These are phyloP conservation scores for cattle (Bos taurus) DNA, from an alignment of 2,113 vertebrate genomes.

Conservation along the genomic window ARS-UCD2.0 NC_037346.1:13209001-13209500, in stretches of 20 bases:
- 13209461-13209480: neutral
- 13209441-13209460: neutral
- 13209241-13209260: neutral
- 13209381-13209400: neutral
- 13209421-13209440: neutral
- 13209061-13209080: neutral
- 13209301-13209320: neutral
- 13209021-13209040: neutral
- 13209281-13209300: neutral
- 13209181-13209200: neutral
- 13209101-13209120: rapidly evolving
- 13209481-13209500: slow-evolving; percentile 45
- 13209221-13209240: neutral
- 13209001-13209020: neutral
- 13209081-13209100: neutral
- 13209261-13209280: neutral
- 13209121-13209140: too few species aligned
- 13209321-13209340: neutral
- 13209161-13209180: neutral
- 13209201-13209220: neutral
- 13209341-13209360: neutral
- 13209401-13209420: neutral
- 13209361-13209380: neutral
- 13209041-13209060: neutral
- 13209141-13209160: neutral